Base-by-base conservation (phyloP, 2,113 vertebrate species). In the Melanostigma gelatinosum region DNA sequence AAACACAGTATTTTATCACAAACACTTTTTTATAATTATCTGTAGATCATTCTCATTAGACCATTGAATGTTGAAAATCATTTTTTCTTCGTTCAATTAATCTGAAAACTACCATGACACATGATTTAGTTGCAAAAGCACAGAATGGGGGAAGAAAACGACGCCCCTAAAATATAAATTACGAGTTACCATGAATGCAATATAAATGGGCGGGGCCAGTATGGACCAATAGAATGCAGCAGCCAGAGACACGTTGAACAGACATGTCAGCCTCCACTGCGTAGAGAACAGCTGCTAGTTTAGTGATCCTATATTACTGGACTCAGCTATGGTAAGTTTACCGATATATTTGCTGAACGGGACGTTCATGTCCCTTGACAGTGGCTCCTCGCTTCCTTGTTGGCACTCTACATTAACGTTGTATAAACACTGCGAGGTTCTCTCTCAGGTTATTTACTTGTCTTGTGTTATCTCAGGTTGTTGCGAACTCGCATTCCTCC, bases 241-340 rank as follows among this genome's bases (percentile, higher is more conserved):
- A 22, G 24, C 9, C 40, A 88, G 40, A 74, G 91, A 92, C 92
- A 92, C 93, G 93, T 93, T 76, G 75, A 60, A 10, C 1, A 29
- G 60, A 82, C 62, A 92, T 91, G 87, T 79, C 86, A 44, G 81
- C 90, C 75, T 24, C 64, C 87, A 22, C 68, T 29, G 22, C 32
- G 0, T 61, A 44, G 36, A 34, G 4, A 16, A 13, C 18, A 5
- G 8, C 24, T 20, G 29, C 22, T 6, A 40, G 29, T 18, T 12
- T 1, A 11, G 27, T 11, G 6, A 8, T 48, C 77, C 57, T 22
- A 24, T 10, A 3, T 65, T 29, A 38, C 20, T 34, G 0, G 65
- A 44, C 44, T 54, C 2, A 61, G 85, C 42, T 0, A 93, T 93
- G 92, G 91, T 92, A n/a, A 81, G 84, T 85, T 29, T 34, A 16